Evolutionary conservation across 1,140 invertebrate species (phyloP).

Genomic region (Meloidogyne floridensis): DNA sequence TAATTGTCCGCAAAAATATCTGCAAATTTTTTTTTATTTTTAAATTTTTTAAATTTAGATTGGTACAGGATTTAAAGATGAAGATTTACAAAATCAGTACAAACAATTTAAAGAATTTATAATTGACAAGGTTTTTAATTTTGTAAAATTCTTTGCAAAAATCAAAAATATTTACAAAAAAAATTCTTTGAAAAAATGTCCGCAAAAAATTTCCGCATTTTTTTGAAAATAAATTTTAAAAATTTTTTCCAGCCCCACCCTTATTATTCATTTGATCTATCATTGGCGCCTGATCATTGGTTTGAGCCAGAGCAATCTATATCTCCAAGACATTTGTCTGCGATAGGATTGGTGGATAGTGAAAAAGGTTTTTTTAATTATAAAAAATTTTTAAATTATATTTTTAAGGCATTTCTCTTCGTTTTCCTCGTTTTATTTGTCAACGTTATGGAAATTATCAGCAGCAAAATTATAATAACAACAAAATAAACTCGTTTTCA

Average conservation of each 20-base stretch:
- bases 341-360: conserved; percentile 75
- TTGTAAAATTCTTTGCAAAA: background rate
- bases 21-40: conserved; percentile 22
- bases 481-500: background rate
- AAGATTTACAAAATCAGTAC: conserved; percentile 79
- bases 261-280: conserved; percentile 82
- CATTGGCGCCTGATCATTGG: conserved; percentile 87
- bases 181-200: too few species aligned
- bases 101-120: conserved; percentile 76
- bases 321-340: conserved; percentile 89
- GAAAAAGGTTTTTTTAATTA: conserved; percentile 46
- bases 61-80: conserved; percentile 95
- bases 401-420: conserved; percentile 88
- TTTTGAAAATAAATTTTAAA: too few species aligned
- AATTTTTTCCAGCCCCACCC: conserved; percentile 71
- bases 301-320: conserved; percentile 83
- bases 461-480: background rate
- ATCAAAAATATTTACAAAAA: too few species aligned
- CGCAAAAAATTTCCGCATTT: too few species aligned
- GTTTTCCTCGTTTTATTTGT: conserved; percentile 81
- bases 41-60: conserved; percentile 72
- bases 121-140: conserved; percentile 51
- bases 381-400: conserved; percentile 49
- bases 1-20: too few species aligned
- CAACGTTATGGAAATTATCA: background rate